These are phyloP conservation scores for Neogale vison DNA, from an alignment of 2,113 vertebrate species.

Conservation along the genomic window DNA sequence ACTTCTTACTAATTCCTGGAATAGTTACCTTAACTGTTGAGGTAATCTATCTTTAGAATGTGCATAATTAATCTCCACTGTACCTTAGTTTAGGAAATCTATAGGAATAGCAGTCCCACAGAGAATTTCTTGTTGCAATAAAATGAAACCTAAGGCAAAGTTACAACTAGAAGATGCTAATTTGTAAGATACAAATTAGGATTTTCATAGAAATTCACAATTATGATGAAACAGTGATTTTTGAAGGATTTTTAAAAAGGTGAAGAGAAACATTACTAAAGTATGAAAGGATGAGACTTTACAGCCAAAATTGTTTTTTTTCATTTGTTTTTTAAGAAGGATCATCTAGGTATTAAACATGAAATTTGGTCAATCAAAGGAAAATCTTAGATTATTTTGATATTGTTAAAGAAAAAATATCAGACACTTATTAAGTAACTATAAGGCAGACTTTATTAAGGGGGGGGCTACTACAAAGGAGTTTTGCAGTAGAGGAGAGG, in stretches of 20 bases:
- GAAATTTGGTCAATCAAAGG: background rate
- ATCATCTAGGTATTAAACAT: background rate
- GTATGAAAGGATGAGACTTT: background rate
- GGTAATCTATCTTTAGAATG: background rate
- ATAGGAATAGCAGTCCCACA: background rate
- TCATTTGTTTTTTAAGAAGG: background rate
- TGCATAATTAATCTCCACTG: background rate
- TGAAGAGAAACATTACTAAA: background rate
- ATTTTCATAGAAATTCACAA: background rate
- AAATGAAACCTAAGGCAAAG: background rate
- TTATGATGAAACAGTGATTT: background rate
- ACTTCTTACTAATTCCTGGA: background rate
- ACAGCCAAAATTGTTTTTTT: background rate
- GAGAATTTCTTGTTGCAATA: background rate
- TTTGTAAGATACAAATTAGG: background rate
- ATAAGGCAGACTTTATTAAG: background rate
- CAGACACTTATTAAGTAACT: background rate
- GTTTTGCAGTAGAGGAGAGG: background rate
- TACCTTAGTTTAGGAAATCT: background rate
- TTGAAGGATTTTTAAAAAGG: background rate
- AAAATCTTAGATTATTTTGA: background rate
- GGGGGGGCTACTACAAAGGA: background rate
- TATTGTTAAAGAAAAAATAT: background rate
- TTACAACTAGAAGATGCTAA: background rate
- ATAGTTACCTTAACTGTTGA: background rate